Base-by-base conservation (phyloP, 2,888 invertebrate genomes). In the Ormyrus thymus region DNA sequence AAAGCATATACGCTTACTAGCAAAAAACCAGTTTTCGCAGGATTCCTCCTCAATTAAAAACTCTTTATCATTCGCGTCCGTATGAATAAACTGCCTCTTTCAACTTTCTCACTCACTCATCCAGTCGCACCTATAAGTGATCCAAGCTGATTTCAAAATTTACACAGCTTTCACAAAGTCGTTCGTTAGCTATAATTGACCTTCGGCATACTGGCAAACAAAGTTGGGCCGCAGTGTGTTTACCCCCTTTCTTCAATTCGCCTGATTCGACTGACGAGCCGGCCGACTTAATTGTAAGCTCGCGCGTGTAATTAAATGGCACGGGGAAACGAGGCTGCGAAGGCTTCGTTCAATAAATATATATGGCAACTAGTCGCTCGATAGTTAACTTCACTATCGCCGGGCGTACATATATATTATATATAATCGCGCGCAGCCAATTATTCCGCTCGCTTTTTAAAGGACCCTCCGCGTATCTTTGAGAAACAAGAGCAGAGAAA, bases 21-120 rank as follows among this genome's bases (percentile, higher is more conserved):
- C 78, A 78, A 81, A 81, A 81, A 78, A 69, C 72, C 81, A 78
- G 81, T 78, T 81, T 81, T 81, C 72, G 81, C 81, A 66, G 29
- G 13, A 50, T 53, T 58, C n/a, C 51, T 45, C 48, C 15, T 59
- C 10, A 58, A 59, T 79, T 61, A 79, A 70, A 79, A 76, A 76
- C 13, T 65, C 55, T 1, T 51, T 13, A 61, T 62, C 76, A 53
- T 69, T 62, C 64, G 50, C 56, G 46, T 48, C 43, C 15, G 50
- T 43, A 56, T 73, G 46, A 45, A 9, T n/a, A 61, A 61, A 61
- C 51, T 51, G 3, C 51, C 53, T 1, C 51, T 11, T 13, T 53
- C 3, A 51, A 43, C 56, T 6, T 70, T 46, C 61, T 13, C 58
- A 50, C 46, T 70, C 64, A 61, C n/a, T 64, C 50, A 53, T 43